Base-by-base conservation (phyloP, 2,888 invertebrate species). In the Dioctria rufipes region DNA sequence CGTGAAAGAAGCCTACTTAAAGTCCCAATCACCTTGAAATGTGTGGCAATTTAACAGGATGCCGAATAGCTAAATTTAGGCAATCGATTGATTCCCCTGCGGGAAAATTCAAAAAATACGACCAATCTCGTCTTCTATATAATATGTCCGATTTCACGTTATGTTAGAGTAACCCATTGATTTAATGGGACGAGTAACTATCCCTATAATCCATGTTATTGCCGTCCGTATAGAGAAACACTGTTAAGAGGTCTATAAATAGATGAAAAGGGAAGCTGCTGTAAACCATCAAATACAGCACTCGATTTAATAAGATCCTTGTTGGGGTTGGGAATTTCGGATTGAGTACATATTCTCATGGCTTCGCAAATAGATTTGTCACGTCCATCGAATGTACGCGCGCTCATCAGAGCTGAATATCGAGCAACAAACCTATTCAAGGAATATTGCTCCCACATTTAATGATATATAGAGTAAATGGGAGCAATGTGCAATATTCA, bases 391-490 rank as follows among this genome's bases (percentile, higher is more conserved):
- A 25, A 25, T 42, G 46, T 67, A 46, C 25, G 67, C 42, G 13
- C 25, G 25, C 67, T 43, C 67, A 46, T 67, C 66, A 42, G 66
- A 66, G 42, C 13, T n/a, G 43, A n/a, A 42, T 5, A 67, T 46
- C 46, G 49, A 67, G 25, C 13, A 67, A 67, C 42, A 67, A 66
- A 67, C 46, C 46, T 43, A 67, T 43, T 43, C 67, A 13, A 5
- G 46, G 67, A 67, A 67, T 67, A 67, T 67, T 67, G 46, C 46
- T 67, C 37, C 67, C 25, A 25, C 67, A 46, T 25, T 67, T 67
- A 67, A 67, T 67, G 67, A 46, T 25, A 67, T 67, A 43, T 42
- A 42, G 43, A 67, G 43, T n/a, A 42, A 40, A 63, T 65, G 67
- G 46, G 46, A 25, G 25, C 67, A 67, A 67, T 66, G 67, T 49